Conservation (phyloP, 1,140 invertebrate species). For the Heliconius hermathena region DNA sequence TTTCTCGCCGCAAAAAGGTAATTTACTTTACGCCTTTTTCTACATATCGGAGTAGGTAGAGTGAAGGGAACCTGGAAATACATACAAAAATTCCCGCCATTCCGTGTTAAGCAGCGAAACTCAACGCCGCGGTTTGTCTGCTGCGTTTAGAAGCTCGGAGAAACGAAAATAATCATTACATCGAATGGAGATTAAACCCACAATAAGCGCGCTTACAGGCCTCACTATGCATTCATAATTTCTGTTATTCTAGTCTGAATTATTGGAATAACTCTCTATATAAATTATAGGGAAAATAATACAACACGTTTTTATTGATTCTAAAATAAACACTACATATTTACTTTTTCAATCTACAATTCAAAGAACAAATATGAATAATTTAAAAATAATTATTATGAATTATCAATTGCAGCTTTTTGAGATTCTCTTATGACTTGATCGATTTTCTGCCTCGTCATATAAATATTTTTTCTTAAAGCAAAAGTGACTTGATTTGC, state of each 20-base stretch:
- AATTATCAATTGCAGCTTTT: conserved; percentile 19
- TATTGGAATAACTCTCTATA: neutral
- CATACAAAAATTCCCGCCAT: too few species aligned
- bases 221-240: too few species aligned
- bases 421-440: conserved; percentile 20
- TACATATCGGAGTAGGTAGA: too few species aligned
- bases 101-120: too few species aligned
- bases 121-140: too few species aligned
- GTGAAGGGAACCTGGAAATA: too few species aligned
- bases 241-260: too few species aligned
- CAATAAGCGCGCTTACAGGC: too few species aligned
- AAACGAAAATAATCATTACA: too few species aligned
- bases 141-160: too few species aligned
- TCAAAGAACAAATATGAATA: neutral
- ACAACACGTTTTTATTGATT: neutral
- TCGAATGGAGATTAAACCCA: too few species aligned
- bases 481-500: conserved; percentile 44
- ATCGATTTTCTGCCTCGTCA: conserved; percentile 48
- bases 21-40: neutral
- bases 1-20: neutral
- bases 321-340: neutral
- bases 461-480: conserved; percentile 47
- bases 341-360: neutral
- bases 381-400: conserved; percentile 2
- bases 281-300: neutral